A percentile compares a stretch with the other conserved stretches of the same genome.
These are phyloP conservation scores for Athalia cordata DNA, from an alignment of 2,888 invertebrate genomes.

Conservation along the genomic window DNA sequence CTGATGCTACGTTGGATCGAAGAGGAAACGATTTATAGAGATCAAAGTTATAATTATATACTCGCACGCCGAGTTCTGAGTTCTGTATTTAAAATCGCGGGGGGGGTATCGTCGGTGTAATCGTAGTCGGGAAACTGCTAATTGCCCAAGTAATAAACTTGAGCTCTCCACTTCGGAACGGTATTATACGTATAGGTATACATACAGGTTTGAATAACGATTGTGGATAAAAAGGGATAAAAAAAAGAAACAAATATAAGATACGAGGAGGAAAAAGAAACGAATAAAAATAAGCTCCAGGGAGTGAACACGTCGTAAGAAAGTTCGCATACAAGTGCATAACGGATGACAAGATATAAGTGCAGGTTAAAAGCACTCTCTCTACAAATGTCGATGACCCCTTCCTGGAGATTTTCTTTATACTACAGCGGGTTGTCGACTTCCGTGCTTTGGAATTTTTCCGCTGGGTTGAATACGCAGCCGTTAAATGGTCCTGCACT, in stretches of 20 bases:
- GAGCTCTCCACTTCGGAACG: constrained; percentile 3
- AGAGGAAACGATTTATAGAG: constrained; percentile 23
- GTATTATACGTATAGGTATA: background rate
- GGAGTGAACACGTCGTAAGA: background rate
- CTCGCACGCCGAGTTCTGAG: background rate
- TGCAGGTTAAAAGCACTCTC: constrained; percentile 18
- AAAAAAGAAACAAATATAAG: background rate
- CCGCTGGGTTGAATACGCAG: background rate
- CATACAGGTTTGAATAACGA: background rate
- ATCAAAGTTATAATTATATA: background rate
- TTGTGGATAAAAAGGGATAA: background rate
- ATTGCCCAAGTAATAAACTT: constrained; percentile 5
- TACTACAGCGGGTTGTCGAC: no score
- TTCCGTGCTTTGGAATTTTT: constrained; percentile 6
- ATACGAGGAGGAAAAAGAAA: background rate
- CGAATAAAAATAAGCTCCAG: no score
- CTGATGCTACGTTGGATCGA: constrained; percentile 8
- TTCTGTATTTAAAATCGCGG: constrained; percentile 13
- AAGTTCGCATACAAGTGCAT: background rate
- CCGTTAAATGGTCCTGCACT: background rate
- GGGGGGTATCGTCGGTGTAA: constrained; percentile 26
- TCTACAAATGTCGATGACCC: constrained; percentile 17
- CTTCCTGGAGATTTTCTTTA: constrained; percentile 12
- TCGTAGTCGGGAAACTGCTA: constrained; percentile 23
- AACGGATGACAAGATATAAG: constrained; percentile 15